Evolutionary conservation across 2,797 vertebrate species (phyloP).

Genomic region (Sphenodon punctatus): DNA sequence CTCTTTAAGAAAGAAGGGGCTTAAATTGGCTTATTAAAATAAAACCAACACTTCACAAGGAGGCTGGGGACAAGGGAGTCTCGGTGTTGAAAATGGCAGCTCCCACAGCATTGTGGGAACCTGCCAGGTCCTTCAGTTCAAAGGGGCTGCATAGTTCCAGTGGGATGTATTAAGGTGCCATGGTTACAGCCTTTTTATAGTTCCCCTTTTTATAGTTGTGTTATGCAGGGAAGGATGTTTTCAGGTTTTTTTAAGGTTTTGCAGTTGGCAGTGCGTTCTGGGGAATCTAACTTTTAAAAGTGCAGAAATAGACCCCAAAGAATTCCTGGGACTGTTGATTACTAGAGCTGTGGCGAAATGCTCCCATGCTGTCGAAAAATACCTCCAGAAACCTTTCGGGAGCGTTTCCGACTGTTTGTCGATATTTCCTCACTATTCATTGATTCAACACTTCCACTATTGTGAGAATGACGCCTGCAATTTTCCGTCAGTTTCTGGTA

Average conservation of each 20-base stretch:
- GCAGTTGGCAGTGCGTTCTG: neutral
- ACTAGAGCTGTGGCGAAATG: too few species aligned
- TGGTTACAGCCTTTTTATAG: neutral
- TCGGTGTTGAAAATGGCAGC: neutral
- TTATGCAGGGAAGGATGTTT: neutral
- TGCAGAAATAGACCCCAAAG: conserved; percentile 9
- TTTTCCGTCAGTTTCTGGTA: too few species aligned
- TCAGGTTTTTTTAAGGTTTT: neutral
- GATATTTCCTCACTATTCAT: too few species aligned
- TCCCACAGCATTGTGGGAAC: neutral
- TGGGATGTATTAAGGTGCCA: neutral
- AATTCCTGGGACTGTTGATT: neutral
- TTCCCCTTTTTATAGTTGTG: fast-evolving
- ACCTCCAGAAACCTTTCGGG: too few species aligned
- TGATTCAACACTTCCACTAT: too few species aligned
- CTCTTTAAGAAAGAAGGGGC: neutral
- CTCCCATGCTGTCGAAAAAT: too few species aligned
- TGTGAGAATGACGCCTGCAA: too few species aligned
- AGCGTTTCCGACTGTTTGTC: too few species aligned
- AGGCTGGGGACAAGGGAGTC: neutral
- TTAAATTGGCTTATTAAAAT: neutral
- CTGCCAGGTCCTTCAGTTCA: neutral
- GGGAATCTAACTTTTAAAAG: conserved; percentile 1
- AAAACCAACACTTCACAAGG: neutral
- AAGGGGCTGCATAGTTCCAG: neutral